These are phyloP conservation scores for Hedychridium roseum DNA, from an alignment of 2,888 invertebrate species.

Conservation along the genomic window DNA sequence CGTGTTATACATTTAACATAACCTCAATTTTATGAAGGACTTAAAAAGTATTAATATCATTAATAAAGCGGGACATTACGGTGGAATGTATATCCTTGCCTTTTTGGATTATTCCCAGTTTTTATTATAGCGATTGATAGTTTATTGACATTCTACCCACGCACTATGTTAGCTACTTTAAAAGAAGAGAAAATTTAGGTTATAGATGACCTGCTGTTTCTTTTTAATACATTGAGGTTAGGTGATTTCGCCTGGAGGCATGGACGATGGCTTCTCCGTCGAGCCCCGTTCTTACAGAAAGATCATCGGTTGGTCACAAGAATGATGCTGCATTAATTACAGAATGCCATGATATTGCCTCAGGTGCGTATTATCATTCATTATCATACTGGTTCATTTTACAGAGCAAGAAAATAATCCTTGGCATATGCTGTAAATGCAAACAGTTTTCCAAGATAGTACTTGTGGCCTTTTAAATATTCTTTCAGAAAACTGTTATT, in stretches of 20 bases:
- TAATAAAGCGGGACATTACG: too few relatives aligned
- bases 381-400: slow-evolving; percentile 19
- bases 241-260: slow-evolving; percentile 15
- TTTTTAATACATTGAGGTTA: slow-evolving; percentile 19
- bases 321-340: slow-evolving; percentile 62
- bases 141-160: too few relatives aligned
- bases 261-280: slow-evolving; percentile 32
- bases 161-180: too few relatives aligned
- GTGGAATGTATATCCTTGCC: too few relatives aligned
- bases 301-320: slow-evolving; percentile 52
- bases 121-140: too few relatives aligned
- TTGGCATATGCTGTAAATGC: slow-evolving; percentile 14
- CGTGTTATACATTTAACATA: slow-evolving; percentile 10
- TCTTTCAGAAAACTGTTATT: too few relatives aligned
- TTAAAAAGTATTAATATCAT: too few relatives aligned
- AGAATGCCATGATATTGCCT: slow-evolving; percentile 63
- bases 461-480: background rate
- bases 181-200: too few relatives aligned
- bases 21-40: slow-evolving; percentile 11
- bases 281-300: slow-evolving; percentile 30
- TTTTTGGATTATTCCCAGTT: too few relatives aligned
- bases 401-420: slow-evolving; percentile 4
- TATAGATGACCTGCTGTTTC: too few relatives aligned
- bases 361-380: slow-evolving; percentile 59
- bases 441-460: background rate